Base-by-base conservation (phyloP, 37 sponge, comb jelly and placozoan species). In the Axinella damicornis region DNA sequence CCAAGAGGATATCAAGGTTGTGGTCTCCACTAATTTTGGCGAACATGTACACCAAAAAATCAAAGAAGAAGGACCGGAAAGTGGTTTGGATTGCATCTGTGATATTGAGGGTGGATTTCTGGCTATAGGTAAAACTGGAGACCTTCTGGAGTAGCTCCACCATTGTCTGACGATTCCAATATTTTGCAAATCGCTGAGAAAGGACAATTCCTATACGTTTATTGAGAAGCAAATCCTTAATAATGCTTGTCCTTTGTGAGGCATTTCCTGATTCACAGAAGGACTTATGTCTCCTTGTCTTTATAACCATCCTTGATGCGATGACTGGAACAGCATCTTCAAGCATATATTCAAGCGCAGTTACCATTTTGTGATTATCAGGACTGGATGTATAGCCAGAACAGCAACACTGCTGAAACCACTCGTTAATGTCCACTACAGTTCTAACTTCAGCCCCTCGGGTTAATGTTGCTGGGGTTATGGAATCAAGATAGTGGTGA, bases 401-500 rank as follows among this genome's bases (percentile, higher is more conserved):
- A 46, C 46, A 46, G 46, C 46, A 46, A 46, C 46, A 46, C 4
- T 46, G 46, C 9, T 46, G 59, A 19, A 76, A 76, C 77, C 77
- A 76, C 21, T 58, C 32, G n/a, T 76, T 28, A 14, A 76, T 76
- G 15, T 76, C 37, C 30, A 76, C 21, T 19, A 53, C 56, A 24
- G 36, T 36, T 33, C 27, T 18, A 22, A 27, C 12, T 5, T 27
- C 25, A 25, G 18, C 56, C 4, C 27, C 62, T 27, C 5, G 5
- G n/a, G 62, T 61, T 25, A 61, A 61, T 25, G n/a, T 61, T 14
- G 27, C 56, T 9, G 22, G 68, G 5, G 57, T 53, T 71, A 78
- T 78, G 21, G 80, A 35, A 53, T 92, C 93, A 5, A 88, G 61
- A 66, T 88, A 92, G 37, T 62, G 57, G 70, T 88, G 88, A 63